Percentiles rank a stretch among this genome's conserved stretches.
Evolutionary conservation across 2,888 invertebrate genomes (phyloP).

Genomic region (Abrostola triplasia): DNA sequence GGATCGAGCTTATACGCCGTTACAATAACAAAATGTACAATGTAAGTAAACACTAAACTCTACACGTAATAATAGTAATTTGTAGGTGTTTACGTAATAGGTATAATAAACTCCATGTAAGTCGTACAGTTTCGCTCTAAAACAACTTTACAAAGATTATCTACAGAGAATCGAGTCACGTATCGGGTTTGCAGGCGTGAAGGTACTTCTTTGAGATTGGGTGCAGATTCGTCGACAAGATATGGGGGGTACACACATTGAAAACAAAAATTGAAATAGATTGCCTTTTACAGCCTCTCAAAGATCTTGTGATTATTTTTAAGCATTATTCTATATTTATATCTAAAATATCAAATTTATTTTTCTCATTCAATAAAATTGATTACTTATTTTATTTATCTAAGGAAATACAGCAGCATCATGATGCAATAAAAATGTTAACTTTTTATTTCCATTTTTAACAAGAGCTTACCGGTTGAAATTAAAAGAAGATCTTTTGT

Average conservation of each 20-base stretch:
- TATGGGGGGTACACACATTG: conserved; percentile 61
- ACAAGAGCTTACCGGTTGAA: no score
- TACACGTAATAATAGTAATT: conserved; percentile 27
- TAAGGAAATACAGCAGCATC: no score
- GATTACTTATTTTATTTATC: not conserved
- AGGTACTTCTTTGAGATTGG: conserved; percentile 77
- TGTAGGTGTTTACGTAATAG: conserved; percentile 42
- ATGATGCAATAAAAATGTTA: no score
- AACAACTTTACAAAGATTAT: conserved; percentile 66
- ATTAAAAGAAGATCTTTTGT: no score
- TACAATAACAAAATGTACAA: not conserved
- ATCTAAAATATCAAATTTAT: no score
- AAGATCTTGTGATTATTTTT: conserved; percentile 40
- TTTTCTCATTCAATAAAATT: no score
- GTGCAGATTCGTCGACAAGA: conserved; percentile 72
- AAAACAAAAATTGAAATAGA: conserved; percentile 64
- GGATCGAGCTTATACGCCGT: not conserved
- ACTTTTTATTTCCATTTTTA: no score
- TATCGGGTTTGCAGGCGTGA: conserved; percentile 68
- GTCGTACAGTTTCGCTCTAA: conserved; percentile 55
- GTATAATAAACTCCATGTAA: conserved; percentile 27
- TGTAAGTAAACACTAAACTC: conserved; percentile 12
- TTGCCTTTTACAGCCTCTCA: conserved; percentile 54
- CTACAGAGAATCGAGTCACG: conserved; percentile 75
- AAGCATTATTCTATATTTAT: not conserved